These are phyloP conservation scores for Gonatopus flavifemur DNA, from an alignment of 1,140 invertebrate genomes.

Conservation along the genomic window DNA sequence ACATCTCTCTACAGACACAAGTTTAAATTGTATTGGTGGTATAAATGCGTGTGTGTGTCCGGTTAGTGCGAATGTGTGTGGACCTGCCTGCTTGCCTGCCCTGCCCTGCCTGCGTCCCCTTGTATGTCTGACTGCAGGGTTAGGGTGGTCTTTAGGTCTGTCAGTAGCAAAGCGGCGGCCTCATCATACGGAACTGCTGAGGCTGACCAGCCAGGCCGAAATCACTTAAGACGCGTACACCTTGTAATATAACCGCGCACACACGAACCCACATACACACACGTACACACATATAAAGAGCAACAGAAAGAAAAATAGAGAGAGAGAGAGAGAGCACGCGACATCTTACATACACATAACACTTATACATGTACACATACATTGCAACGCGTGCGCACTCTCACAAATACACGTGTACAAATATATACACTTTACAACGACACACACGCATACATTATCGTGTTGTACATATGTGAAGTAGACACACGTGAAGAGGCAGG, in stretches of 20 bases:
- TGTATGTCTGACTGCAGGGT: constrained; percentile 43
- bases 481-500: too few relatives aligned
- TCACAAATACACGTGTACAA: constrained; percentile 18
- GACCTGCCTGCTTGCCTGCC: neutral
- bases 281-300: constrained; percentile 12
- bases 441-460: too few relatives aligned
- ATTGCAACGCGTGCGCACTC: constrained; percentile 6
- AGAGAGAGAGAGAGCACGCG: constrained; percentile 8
- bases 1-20: too few relatives aligned
- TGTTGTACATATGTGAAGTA: too few relatives aligned
- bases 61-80: too few relatives aligned
- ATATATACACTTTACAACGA: too few relatives aligned
- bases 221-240: constrained; percentile 57
- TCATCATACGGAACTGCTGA: constrained; percentile 58
- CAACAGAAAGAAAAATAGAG: constrained; percentile 3
- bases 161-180: constrained; percentile 60
- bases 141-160: constrained; percentile 58
- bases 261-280: constrained; percentile 23
- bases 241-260: constrained; percentile 47
- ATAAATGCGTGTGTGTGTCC: too few relatives aligned
- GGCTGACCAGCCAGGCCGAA: constrained; percentile 54
- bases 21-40: too few relatives aligned
- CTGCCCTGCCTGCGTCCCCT: neutral
- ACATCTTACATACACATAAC: constrained; percentile 7
- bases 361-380: constrained; percentile 5